Conservation (phyloP, 2,797 vertebrate genomes). For the Lagodon rhomboides region DNA sequence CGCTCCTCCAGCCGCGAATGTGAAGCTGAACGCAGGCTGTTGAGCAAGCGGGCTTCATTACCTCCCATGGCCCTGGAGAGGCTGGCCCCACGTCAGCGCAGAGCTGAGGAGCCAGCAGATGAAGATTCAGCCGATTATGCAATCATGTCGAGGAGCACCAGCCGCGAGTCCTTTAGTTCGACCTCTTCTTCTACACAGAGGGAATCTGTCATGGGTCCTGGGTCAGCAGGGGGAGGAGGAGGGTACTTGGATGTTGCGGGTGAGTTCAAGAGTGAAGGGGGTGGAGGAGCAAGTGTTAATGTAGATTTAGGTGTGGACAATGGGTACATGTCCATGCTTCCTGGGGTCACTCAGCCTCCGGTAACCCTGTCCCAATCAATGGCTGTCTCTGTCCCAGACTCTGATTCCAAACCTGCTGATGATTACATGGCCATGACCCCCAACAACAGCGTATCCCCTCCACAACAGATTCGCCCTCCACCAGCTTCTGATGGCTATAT, state of each 20-base stretch:
- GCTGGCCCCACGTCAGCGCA: constrained; percentile 72
- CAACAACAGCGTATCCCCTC: constrained; percentile 86
- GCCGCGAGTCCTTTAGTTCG: constrained; percentile 81
- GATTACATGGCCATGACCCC: constrained; percentile 89
- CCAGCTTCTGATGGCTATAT: constrained; percentile 85
- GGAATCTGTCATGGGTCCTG: constrained; percentile 64
- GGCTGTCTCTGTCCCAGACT: constrained; percentile 79
- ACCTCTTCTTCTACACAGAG: constrained; percentile 67
- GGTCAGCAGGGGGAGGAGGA: constrained; percentile 59
- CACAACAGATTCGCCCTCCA: constrained; percentile 82
- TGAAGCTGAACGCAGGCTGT: constrained; percentile 81
- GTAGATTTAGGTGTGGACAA: constrained; percentile 79
- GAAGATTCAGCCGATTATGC: constrained; percentile 87
- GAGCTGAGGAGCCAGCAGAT: constrained; percentile 78
- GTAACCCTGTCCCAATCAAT: constrained; percentile 77
- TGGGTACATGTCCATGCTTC: constrained; percentile 88
- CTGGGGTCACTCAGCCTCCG: constrained; percentile 84
- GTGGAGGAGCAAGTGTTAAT: constrained; percentile 48
- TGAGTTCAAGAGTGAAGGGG: constrained; percentile 76
- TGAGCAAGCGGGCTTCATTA: constrained; percentile 86
- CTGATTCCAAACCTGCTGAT: constrained; percentile 80
- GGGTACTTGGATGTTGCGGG: constrained; percentile 83
- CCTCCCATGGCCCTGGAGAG: constrained; percentile 86
- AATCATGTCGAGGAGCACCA: constrained; percentile 86
- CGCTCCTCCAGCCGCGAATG: constrained; percentile 84